phyloP scores from a whole-genome alignment of 2,888 invertebrate genomes.

The Lathronympha strigana region DNA sequence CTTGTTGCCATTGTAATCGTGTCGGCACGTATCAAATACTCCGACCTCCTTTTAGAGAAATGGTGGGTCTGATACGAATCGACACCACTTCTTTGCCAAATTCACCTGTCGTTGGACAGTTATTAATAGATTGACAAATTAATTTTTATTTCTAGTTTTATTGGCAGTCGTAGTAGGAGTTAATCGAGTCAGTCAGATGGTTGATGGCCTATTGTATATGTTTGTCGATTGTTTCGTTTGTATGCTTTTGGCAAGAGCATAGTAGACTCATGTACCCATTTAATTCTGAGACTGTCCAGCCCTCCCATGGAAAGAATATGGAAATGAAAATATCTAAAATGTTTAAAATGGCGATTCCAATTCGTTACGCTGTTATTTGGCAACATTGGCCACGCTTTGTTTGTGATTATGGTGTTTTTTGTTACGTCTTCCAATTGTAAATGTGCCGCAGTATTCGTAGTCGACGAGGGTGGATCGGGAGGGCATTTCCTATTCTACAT shows the following conservation, averaged over 20 bases:
- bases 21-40: neutral
- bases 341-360: slow-evolving; percentile 36
- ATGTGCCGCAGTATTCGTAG: slow-evolving; percentile 66
- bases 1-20: slow-evolving; percentile 31
- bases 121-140: slow-evolving; percentile 6
- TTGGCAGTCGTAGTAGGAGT: slow-evolving; percentile 15
- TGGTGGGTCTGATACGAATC: slow-evolving; percentile 2
- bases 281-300: slow-evolving; percentile 56
- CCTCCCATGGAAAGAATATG: slow-evolving; percentile 49
- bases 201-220: slow-evolving; percentile 21
- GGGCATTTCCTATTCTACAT: slow-evolving; percentile 80
- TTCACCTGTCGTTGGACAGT: slow-evolving; percentile 3
- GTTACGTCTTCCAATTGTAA: slow-evolving; percentile 60
- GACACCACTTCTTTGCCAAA: slow-evolving; percentile 28
- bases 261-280: slow-evolving; percentile 26
- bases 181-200: slow-evolving; percentile 18
- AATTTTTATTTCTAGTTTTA: slow-evolving; percentile 18
- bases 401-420: slow-evolving; percentile 46
- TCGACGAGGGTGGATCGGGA: slow-evolving; percentile 61
- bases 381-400: slow-evolving; percentile 20
- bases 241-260: slow-evolving; percentile 37
- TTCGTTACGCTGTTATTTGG: slow-evolving; percentile 35
- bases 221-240: slow-evolving; percentile 5
- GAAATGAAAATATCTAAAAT: slow-evolving; percentile 20
- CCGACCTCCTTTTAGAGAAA: neutral